phyloP scores from a whole-genome alignment of 2,888 invertebrate genomes.

The Plebejus anna region DNA sequence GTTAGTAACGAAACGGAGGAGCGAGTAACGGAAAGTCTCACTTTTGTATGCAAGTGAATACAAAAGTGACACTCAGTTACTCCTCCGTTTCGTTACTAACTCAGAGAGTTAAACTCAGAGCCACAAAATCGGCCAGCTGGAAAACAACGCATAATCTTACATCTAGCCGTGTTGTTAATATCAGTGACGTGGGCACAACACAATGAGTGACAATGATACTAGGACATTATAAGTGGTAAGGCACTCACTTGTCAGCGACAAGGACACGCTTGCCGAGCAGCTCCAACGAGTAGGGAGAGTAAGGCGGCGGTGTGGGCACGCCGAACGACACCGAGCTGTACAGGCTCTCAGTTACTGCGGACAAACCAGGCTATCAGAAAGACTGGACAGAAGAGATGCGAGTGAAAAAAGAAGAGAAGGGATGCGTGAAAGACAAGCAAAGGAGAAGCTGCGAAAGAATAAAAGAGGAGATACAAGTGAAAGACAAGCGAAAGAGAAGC shows the following conservation, averaged over 20 bases:
- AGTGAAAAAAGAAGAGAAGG: neutral
- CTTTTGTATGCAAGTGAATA: too few species aligned
- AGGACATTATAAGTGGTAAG: neutral
- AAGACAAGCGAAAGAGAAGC: neutral
- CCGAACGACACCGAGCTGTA: slow-evolving; percentile 83
- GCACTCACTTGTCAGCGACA: slow-evolving; percentile 67
- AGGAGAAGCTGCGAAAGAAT: neutral
- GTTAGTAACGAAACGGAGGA: too few species aligned
- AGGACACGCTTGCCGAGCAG: slow-evolving; percentile 78
- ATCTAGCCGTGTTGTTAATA: neutral
- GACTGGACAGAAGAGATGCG: neutral
- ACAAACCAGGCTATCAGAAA: slow-evolving; percentile 41
- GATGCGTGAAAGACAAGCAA: neutral
- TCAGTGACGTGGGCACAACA: neutral
- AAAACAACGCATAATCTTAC: too few species aligned
- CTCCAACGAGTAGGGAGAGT: slow-evolving; percentile 84
- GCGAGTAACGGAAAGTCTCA: too few species aligned
- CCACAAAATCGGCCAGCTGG: too few species aligned
- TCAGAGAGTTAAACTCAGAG: too few species aligned
- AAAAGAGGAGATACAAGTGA: neutral
- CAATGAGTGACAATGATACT: neutral
- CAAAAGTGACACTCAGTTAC: too few species aligned
- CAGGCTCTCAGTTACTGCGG: slow-evolving; percentile 83
- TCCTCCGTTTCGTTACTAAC: too few species aligned
- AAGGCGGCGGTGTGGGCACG: slow-evolving; percentile 85